Evolutionary conservation across 2,888 invertebrate genomes (phyloP).

Genomic region (Eupithecia tripunctaria): DNA sequence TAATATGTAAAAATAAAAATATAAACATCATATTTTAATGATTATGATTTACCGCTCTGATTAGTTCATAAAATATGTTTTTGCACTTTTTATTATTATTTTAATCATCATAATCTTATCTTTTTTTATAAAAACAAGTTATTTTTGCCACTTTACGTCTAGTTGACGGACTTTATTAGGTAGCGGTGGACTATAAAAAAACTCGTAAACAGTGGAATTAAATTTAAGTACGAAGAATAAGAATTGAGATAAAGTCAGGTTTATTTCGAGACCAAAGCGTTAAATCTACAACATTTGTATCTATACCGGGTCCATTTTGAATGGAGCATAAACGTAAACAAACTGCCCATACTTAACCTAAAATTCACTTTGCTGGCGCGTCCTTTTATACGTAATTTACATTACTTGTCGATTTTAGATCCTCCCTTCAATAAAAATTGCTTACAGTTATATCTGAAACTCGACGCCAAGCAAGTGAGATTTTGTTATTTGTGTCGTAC

Average conservation of each 20-base stretch:
- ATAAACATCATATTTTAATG: neutral
- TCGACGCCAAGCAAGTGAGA: no score
- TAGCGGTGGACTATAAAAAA: conserved; percentile 55
- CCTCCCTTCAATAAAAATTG: no score
- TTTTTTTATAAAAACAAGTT: conserved; percentile 23
- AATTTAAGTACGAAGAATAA: conserved; percentile 50
- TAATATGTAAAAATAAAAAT: neutral
- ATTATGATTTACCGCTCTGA: neutral
- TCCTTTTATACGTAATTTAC: no score
- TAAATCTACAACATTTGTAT: neutral
- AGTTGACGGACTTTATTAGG: conserved; percentile 51
- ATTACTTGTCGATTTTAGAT: no score
- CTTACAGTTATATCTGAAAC: no score
- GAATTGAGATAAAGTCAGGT: neutral
- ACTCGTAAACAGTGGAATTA: conserved; percentile 60
- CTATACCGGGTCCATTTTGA: no score
- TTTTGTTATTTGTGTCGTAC: no score
- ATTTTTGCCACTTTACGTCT: conserved; percentile 31
- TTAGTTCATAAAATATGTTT: neutral
- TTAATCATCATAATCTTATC: neutral
- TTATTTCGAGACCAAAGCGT: neutral
- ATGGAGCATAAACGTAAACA: no score
- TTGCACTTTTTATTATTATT: conserved; percentile 1
- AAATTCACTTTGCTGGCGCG: no score
- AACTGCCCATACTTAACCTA: no score